A percentile compares a stretch with the other conserved stretches of the same genome.
Evolutionary conservation across 2,113 vertebrate genomes (phyloP).

Genomic region (Malurus cyaneus): DNA sequence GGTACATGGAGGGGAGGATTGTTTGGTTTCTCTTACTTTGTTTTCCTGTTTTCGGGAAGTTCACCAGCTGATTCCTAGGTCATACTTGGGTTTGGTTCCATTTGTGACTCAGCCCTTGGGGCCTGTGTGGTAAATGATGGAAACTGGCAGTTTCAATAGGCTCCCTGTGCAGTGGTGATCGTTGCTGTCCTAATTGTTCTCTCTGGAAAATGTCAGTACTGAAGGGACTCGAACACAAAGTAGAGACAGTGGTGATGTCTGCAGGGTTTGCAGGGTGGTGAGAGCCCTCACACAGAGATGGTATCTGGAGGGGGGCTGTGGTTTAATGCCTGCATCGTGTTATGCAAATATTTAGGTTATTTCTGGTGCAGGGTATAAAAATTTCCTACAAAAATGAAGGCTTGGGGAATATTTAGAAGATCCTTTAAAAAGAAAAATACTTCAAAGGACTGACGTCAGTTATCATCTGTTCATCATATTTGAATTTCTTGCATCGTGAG

Average conservation of each 20-base stretch:
- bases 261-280: rapidly evolving
- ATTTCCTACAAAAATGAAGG: not conserved
- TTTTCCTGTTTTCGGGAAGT: not conserved
- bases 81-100: constrained; percentile 15
- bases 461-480: not conserved
- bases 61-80: not conserved
- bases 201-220: not conserved
- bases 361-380: not conserved
- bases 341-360: not conserved
- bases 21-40: not conserved
- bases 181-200: not conserved
- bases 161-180: not conserved
- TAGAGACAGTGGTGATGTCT: not conserved
- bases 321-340: not conserved
- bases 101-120: not conserved
- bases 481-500: not conserved
- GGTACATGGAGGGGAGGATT: not conserved
- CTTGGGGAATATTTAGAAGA: not conserved
- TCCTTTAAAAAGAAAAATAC: not conserved
- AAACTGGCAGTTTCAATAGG: not conserved
- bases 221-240: not conserved
- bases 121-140: not conserved
- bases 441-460: not conserved
- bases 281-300: not conserved
- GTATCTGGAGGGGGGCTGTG: not conserved